These are phyloP conservation scores for Tribolium freemani DNA, from an alignment of 2,888 invertebrate species.

Conservation along the genomic window DNA sequence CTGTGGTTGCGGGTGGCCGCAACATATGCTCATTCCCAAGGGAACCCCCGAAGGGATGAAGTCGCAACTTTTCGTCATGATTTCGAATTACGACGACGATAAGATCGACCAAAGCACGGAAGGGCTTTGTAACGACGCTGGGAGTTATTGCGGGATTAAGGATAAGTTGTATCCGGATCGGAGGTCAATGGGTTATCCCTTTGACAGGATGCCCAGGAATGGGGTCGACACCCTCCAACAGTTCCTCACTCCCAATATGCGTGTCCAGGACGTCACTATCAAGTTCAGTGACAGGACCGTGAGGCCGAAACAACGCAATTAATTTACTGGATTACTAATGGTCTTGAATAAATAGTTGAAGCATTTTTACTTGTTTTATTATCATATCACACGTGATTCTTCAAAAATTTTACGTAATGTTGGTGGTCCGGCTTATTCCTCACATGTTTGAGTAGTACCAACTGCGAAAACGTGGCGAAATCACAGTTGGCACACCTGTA, in stretches of 20 bases:
- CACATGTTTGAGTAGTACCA: no score
- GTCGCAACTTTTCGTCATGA: conserved; percentile 82
- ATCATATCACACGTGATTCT: no score
- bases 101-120: conserved; percentile 70
- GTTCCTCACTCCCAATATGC: conserved; percentile 85
- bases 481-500: no score
- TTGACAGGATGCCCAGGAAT: conserved; percentile 76
- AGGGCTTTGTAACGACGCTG: conserved; percentile 78
- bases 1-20: conserved; percentile 92
- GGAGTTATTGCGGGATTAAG: conserved; percentile 83
- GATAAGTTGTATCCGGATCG: conserved; percentile 85
- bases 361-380: background rate
- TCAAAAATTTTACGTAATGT: no score
- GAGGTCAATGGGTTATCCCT: conserved; percentile 88
- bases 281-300: conserved; percentile 73
- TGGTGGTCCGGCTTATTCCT: no score
- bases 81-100: conserved; percentile 80
- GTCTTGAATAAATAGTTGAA: background rate
- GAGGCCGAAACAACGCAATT: conserved; percentile 47
- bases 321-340: background rate
- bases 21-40: conserved; percentile 83
- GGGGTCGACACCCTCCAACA: conserved; percentile 73
- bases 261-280: conserved; percentile 75
- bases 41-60: conserved; percentile 77
- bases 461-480: no score